Percentiles rank a stretch among this genome's conserved stretches.
Conservation (phyloP, 2,113 vertebrate species). For the Chaetorhynchus papuensis region DNA sequence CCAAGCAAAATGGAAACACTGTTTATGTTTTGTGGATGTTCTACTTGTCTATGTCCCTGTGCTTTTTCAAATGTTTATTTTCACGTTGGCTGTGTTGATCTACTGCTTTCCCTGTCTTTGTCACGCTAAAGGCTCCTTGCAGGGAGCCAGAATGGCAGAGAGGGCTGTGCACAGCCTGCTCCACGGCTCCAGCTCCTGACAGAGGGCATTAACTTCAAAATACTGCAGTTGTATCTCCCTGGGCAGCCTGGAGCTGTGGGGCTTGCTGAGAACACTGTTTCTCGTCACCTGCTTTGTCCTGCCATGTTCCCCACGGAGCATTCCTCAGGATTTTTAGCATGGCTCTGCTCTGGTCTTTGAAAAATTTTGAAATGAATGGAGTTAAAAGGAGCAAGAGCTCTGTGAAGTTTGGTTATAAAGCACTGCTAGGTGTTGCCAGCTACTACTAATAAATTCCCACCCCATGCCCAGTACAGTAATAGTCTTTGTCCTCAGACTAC, state of each 20-base stretch:
- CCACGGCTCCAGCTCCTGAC: not conserved
- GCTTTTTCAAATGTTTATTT: not conserved
- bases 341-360: not conserved
- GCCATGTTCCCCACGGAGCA: accelerated
- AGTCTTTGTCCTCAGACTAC: not conserved
- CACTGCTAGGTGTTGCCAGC: not conserved
- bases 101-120: not conserved
- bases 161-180: not conserved
- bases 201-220: not conserved
- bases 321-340: not conserved
- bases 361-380: not conserved
- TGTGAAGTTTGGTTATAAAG: not conserved
- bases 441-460: not conserved
- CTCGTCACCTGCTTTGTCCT: not conserved
- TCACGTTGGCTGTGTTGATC: not conserved
- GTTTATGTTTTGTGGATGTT: not conserved
- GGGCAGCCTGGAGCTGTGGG: not conserved
- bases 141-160: not conserved
- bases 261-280: not conserved
- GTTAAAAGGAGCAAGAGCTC: not conserved
- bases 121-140: not conserved
- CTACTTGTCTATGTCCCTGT: not conserved
- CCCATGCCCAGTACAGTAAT: not conserved
- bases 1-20: not conserved
- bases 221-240: not conserved